These are phyloP conservation scores for Liolophura sinensis DNA, from an alignment of 1,140 invertebrate species.

Conservation along the genomic window DNA sequence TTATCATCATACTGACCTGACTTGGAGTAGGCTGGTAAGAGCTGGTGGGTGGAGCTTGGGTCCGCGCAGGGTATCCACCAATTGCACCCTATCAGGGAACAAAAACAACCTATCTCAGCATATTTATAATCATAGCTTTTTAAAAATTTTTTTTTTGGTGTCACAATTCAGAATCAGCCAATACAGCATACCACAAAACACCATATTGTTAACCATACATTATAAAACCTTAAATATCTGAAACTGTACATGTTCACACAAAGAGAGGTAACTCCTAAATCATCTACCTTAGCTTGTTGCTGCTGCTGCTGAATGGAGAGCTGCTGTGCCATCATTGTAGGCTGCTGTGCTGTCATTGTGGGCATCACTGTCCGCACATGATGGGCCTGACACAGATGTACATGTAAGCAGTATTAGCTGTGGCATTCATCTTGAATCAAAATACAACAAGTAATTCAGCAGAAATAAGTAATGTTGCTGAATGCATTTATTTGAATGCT, in stretches of 20 bases:
- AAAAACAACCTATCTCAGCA: neutral
- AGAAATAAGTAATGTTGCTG: slow-evolving; percentile 16
- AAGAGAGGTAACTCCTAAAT: neutral
- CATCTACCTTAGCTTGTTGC: slow-evolving; percentile 25
- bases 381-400: slow-evolving; percentile 9
- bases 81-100: slow-evolving; percentile 37
- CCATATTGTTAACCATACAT: neutral
- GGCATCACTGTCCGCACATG: slow-evolving; percentile 21
- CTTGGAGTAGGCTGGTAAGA: slow-evolving; percentile 27
- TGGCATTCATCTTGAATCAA: neutral
- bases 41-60: slow-evolving; percentile 12
- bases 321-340: slow-evolving; percentile 16
- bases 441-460: slow-evolving; percentile 17
- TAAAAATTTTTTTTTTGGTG: neutral
- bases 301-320: slow-evolving; percentile 32
- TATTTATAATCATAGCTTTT: neutral
- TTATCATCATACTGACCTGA: slow-evolving; percentile 29
- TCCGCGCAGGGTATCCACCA: slow-evolving; percentile 28
- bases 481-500: too few species aligned
- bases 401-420: neutral
- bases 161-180: neutral
- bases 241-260: neutral
- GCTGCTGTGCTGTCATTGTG: slow-evolving; percentile 21
- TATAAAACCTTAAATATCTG: neutral
- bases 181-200: neutral